These are phyloP conservation scores for Bucorvus abyssinicus DNA, from an alignment of 2,797 vertebrate species.

Conservation along the genomic window DNA sequence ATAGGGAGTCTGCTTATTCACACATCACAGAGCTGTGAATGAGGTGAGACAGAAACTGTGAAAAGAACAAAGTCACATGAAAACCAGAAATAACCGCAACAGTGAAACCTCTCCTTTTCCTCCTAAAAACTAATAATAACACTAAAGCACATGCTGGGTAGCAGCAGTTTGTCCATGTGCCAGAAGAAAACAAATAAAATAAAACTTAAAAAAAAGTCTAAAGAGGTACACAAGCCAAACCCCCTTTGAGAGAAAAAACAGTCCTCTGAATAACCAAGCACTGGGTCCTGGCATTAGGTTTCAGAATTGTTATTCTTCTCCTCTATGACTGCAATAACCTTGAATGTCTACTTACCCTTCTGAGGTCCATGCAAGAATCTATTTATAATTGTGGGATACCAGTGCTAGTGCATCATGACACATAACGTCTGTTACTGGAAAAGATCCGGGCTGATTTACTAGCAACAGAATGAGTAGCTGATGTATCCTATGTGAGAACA, in stretches of 20 bases:
- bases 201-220: not conserved
- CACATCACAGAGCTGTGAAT: too few species aligned
- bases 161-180: not conserved
- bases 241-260: slow-evolving; percentile 21
- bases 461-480: not conserved
- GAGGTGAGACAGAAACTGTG: not conserved
- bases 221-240: not conserved
- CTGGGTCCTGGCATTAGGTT: not conserved
- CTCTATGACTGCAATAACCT: not conserved
- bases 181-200: not conserved
- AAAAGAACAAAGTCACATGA: not conserved
- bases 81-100: not conserved
- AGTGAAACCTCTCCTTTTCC: not conserved
- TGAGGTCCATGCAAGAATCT: not conserved
- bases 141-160: not conserved
- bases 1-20: not conserved
- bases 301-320: slow-evolving; percentile 1
- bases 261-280: slow-evolving; percentile 15
- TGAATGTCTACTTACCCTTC: slow-evolving; percentile 9
- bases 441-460: not conserved
- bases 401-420: not conserved
- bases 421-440: slow-evolving; percentile 32
- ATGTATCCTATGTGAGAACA: not conserved
- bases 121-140: not conserved
- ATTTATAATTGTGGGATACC: slow-evolving; percentile 59